Conservation (phyloP, 2,113 vertebrate genomes). For the Nesoenas mayeri region DNA sequence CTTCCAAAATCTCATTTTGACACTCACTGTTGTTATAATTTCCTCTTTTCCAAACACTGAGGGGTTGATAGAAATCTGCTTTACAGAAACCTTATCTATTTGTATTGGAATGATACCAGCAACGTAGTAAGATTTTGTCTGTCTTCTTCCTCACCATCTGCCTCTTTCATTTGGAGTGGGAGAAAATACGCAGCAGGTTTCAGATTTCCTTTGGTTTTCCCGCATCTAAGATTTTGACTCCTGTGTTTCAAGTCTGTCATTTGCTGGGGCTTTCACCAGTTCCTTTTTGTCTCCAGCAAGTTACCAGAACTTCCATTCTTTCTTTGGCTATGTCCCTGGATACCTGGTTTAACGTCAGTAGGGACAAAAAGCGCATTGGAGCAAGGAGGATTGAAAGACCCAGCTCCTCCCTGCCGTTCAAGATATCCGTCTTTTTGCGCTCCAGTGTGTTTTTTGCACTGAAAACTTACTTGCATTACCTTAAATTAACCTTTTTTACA, state of each 20-base stretch:
- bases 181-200: neutral
- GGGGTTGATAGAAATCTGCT: neutral
- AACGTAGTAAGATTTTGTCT: neutral
- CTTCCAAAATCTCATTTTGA: neutral
- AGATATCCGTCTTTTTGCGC: neutral
- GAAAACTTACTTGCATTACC: neutral
- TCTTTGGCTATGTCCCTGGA: neutral
- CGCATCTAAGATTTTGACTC: neutral
- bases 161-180: neutral
- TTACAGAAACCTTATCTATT: neutral
- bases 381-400: neutral
- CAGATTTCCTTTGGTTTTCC: neutral
- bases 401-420: neutral
- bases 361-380: neutral
- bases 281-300: neutral
- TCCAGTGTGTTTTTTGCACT: neutral
- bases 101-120: neutral
- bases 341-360: neutral
- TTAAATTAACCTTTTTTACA: neutral
- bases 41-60: neutral
- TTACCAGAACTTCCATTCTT: neutral
- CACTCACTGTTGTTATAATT: neutral
- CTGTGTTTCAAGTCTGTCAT: neutral
- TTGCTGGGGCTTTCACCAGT: neutral
- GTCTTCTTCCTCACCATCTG: conserved; percentile 26